phyloP scores from a whole-genome alignment of 1,140 invertebrate species.

The Drosophila gunungcola region DNA sequence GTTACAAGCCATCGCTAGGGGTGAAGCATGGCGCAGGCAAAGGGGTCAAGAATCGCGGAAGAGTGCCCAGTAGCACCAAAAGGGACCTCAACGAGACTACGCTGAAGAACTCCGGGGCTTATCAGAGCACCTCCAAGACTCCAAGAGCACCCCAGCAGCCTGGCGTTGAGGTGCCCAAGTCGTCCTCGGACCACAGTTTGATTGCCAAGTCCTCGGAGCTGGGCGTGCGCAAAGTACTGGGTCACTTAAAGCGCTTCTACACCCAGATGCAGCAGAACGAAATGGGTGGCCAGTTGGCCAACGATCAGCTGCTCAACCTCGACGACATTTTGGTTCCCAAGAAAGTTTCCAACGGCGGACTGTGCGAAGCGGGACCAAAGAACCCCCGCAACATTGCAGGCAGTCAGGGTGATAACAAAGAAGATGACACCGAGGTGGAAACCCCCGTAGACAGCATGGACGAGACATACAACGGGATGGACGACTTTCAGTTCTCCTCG shows the following conservation, averaged over 20 bases:
- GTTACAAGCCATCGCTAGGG: not conserved
- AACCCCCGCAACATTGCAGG: not conserved
- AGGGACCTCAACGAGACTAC: constrained; percentile 7
- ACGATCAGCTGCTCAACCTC: constrained; percentile 8
- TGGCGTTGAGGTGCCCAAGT: constrained; percentile 22
- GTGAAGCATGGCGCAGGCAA: constrained; percentile 6
- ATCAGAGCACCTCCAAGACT: constrained; percentile 47
- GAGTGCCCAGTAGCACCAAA: not conserved
- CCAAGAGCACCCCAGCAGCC: not conserved
- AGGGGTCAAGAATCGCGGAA: constrained; percentile 25
- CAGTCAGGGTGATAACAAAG: constrained; percentile 9
- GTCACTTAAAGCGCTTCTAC: constrained; percentile 70
- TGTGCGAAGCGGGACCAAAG: not conserved
- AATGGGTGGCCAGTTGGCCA: constrained; percentile 21
- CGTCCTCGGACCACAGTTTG: constrained; percentile 56
- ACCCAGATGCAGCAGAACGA: constrained; percentile 55
- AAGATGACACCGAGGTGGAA: constrained; percentile 35
- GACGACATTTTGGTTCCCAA: constrained; percentile 13
- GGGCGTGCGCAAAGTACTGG: constrained; percentile 62
- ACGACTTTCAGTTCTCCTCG: constrained; percentile 68
- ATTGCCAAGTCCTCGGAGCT: constrained; percentile 64
- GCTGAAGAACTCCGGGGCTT: constrained; percentile 35
- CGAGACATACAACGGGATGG: constrained; percentile 52
- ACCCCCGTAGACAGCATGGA: constrained; percentile 61
- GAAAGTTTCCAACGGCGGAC: not conserved